Evolutionary conservation across 53 echinoderm and acorn worm species (phyloP).

Genomic region (Stichopus horrens): DNA sequence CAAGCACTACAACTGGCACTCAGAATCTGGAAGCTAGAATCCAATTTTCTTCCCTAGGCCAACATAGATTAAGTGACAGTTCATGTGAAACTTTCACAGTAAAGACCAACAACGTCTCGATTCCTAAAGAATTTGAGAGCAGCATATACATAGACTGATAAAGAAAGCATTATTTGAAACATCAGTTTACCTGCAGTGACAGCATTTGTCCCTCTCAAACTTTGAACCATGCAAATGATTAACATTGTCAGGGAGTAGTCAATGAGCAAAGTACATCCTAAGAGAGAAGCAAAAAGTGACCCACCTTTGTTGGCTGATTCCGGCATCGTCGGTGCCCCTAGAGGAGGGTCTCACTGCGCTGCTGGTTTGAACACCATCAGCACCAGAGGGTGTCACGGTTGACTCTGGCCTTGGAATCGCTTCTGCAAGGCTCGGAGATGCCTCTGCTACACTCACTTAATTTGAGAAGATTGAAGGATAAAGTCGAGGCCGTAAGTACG

Average conservation of each 20-base stretch:
- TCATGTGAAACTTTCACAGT: no score
- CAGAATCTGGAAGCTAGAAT: no score
- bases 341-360: constrained; percentile 34
- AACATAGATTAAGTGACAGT: no score
- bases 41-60: no score
- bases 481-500: no score
- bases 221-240: not conserved
- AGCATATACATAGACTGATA: not conserved
- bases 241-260: not conserved
- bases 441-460: constrained; percentile 45
- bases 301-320: constrained; percentile 43
- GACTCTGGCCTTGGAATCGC: constrained; percentile 33
- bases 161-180: not conserved
- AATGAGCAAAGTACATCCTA: not conserved
- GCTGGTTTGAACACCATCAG: constrained; percentile 32
- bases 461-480: not conserved
- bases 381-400: constrained; percentile 29
- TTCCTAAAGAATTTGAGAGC: not conserved
- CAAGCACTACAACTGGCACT: no score
- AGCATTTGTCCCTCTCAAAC: not conserved
- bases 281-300: not conserved
- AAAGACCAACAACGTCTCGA: no score
- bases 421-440: constrained; percentile 36
- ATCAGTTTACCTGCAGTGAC: not conserved
- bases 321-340: constrained; percentile 29